A percentile compares a stretch with the other conserved stretches of the same genome.
Conservation (phyloP, 2,797 vertebrate species). For the Lindbergichthys nudifrons region DNA sequence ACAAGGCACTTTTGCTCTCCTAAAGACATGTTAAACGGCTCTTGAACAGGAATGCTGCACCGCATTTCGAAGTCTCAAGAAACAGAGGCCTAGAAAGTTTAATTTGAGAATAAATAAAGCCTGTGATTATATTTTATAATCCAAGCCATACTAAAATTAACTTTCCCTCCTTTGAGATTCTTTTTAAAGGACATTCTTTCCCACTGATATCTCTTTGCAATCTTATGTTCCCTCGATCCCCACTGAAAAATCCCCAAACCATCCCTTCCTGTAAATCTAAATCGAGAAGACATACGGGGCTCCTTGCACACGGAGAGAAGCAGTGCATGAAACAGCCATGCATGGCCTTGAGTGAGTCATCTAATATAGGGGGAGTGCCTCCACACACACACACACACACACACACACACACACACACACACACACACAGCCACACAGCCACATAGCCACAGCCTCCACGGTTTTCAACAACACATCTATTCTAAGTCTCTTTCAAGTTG, state of each 20-base stretch:
- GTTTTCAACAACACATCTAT: constrained; percentile 73
- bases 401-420: constrained; percentile 29
- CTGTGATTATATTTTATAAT: constrained; percentile 29
- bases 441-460: constrained; percentile 62
- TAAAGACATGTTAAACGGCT: constrained; percentile 32
- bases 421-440: constrained; percentile 4
- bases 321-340: constrained; percentile 63
- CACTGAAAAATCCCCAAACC: constrained; percentile 61
- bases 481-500: constrained; percentile 67
- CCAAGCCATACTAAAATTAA: constrained; percentile 7
- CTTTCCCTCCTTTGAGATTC: background rate
- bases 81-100: background rate
- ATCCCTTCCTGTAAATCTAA: constrained; percentile 79
- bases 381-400: constrained; percentile 14
- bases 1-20: constrained; percentile 48
- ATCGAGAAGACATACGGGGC: constrained; percentile 57
- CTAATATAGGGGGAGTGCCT: constrained; percentile 63
- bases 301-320: constrained; percentile 41
- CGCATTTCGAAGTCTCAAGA: constrained; percentile 4
- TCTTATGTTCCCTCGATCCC: constrained; percentile 55
- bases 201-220: constrained; percentile 43
- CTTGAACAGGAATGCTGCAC: constrained; percentile 22
- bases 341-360: constrained; percentile 78
- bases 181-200: constrained; percentile 4
- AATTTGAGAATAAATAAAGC: constrained; percentile 18